Evolutionary conservation across 2,888 invertebrate species (phyloP), one percentile per base, ranked within the genome.

Genomic region (Troilus luridus): DNA sequence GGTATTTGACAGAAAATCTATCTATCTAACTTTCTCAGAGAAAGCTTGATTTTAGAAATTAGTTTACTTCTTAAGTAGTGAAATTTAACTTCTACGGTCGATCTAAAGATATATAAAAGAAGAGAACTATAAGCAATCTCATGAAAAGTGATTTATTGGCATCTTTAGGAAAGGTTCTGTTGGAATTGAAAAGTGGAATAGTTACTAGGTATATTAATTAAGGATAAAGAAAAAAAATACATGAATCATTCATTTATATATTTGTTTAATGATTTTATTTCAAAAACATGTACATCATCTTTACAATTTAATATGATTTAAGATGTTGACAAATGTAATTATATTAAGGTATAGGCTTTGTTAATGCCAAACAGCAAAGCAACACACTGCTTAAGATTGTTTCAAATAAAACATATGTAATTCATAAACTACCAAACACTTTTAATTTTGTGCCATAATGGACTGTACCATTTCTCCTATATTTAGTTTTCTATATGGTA

Each of bases 401-500:
- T 92, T 91, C 88, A 91, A 88, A 64, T 81, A 85, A 91, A 91
- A 92, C 91, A 91, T 81, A 91, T 88, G 88, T 92, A 91, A 88
- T 58, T 67, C 59, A 88, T 88, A 62, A 88, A 77, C 72, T 91
- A 91, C 91, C 88, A 88, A 91, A 91, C 77, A 88, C 64, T 91
- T 88, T 81, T 88, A 91, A 88, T 91, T 92, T 92, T 92, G 92
- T 92, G 92, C 92, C 92, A 92, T 92, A 91, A 85, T 91, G 92
- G 92, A 92, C 92, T 92, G 92, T 92, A 92, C 92, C 91, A 92
- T 92, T 92, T 92, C 56, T 89, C 81, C 91, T 92, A 92, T 92
- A 92, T 91, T 91, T 92, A 92, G 91, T 91, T 92, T 90, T 92
- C 92, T 92, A 92, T 91, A 92, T 91, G 92, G 91, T 92, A 92